A percentile compares a stretch with the other conserved stretches of the same genome.
Conservation (phyloP, 2,888 invertebrate genomes). For the Leptogaster cylindrica region DNA sequence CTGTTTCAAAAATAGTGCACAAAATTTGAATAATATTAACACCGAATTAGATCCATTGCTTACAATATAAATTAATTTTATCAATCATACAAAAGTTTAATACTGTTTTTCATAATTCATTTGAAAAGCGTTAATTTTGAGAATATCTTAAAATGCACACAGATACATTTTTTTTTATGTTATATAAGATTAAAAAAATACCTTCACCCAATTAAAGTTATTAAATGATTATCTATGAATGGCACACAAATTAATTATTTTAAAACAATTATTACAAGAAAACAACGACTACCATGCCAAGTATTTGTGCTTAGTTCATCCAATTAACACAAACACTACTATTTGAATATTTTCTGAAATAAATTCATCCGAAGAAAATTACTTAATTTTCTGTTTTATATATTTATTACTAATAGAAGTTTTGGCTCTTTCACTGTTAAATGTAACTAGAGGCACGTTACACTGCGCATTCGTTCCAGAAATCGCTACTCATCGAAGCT, state of each 20-base stretch:
- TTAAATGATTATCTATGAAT: slow-evolving; percentile 20
- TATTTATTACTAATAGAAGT: background rate
- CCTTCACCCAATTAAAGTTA: slow-evolving; percentile 32
- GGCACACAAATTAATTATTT: slow-evolving; percentile 42
- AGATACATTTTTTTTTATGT: background rate
- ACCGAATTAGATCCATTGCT: slow-evolving; percentile 6
- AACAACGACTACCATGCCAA: slow-evolving; percentile 64
- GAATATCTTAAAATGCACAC: slow-evolving; percentile 16
- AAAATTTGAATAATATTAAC: background rate
- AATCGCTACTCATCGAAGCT: too few species aligned
- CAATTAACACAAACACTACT: slow-evolving; percentile 61
- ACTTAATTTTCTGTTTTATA: background rate
- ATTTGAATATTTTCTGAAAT: too few species aligned
- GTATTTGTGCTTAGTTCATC: slow-evolving; percentile 64
- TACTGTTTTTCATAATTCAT: background rate
- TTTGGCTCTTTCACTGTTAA: slow-evolving; percentile 26
- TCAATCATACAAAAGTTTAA: background rate
- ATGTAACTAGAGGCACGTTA: slow-evolving; percentile 14
- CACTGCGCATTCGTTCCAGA: too few species aligned
- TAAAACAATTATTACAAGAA: slow-evolving; percentile 40
- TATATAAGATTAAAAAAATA: background rate
- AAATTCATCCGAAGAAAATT: too few species aligned
- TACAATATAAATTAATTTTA: background rate
- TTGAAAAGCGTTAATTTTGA: slow-evolving; percentile 2
- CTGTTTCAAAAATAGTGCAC: too few species aligned